phyloP scores from a whole-genome alignment of 1,140 invertebrate species.

The Nymphalis io region DNA sequence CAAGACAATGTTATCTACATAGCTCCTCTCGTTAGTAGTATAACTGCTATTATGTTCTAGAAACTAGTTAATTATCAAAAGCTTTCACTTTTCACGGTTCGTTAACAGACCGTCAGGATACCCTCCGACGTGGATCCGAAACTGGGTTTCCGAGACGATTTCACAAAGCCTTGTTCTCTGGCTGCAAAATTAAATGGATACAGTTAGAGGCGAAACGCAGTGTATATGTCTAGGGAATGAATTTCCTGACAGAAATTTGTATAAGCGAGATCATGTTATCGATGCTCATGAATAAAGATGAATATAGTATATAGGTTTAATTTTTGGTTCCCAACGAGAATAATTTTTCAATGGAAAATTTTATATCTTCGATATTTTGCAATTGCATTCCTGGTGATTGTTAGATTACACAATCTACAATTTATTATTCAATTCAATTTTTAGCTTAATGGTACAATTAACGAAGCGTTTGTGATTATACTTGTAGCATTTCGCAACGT shows the following conservation, averaged over 20 bases:
- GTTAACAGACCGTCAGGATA: slow-evolving; percentile 39
- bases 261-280: no score
- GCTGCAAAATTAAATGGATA: slow-evolving; percentile 1
- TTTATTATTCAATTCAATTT: no score
- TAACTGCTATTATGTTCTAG: slow-evolving; percentile 26
- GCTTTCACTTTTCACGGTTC: slow-evolving; percentile 59
- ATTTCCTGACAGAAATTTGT: background rate
- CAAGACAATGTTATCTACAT: slow-evolving; percentile 7
- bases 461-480: no score
- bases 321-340: no score
- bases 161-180: slow-evolving; percentile 37
- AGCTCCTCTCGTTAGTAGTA: slow-evolving; percentile 7
- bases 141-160: slow-evolving; percentile 41
- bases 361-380: no score
- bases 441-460: no score
- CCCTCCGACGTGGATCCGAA: slow-evolving; percentile 37
- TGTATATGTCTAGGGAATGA: background rate
- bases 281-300: no score
- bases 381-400: no score
- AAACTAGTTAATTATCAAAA: slow-evolving; percentile 44
- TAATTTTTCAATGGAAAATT: no score
- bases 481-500: no score
- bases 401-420: no score
- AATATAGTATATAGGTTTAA: no score
- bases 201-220: background rate